Base-by-base conservation (phyloP, 2,113 vertebrate species). In the Lophius piscatorius region DNA sequence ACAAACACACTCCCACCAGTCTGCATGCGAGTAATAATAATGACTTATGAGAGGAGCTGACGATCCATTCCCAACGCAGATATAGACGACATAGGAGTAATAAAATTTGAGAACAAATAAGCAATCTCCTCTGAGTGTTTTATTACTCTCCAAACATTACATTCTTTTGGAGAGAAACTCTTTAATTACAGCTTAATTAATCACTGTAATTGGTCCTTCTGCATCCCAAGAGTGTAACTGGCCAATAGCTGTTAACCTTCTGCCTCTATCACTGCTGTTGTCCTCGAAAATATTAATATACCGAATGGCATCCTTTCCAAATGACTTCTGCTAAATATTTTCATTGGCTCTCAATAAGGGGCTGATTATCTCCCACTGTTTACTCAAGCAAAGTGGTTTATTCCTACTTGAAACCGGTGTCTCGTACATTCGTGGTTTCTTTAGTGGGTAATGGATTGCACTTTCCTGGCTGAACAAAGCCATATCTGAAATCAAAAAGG, bases 101-200 rank as follows among this genome's bases (percentile, higher is more conserved):
- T 70, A 76, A 60, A 79, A 71, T 14, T 20, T n/a, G 41, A 49
- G 54, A 23, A 38, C 58, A 20, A 26, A 56, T 10, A 38, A 58
- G 58, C 16, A 51, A 52, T 33, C 57, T 65, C 33, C 55, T 31
- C 23, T 42, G 33, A 10, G 28, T 66, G 38, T 64, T 82, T 81
- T 61, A 60, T 71, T 51, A 34, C 9, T 49, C 40, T 9, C 41
- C 67, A 64, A 74, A 64, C 33, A 78, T 75, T 57, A 50, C 23
- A 41, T 56, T 60, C 35, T 63, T 76, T 45, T 11, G 44, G 20
- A 52, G 63, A 26, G 24, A 48, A 21, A 47, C 68, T 68, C 60
- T 76, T 81, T 80, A 80, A 85, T 74, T 86, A 81, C 74, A 81
- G 57, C 60, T 6, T 67, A 49, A 83, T 89, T 85, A 86, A 80